Conservation (phyloP, 1,140 invertebrate species). For the Megalonaias nervosa region DNA sequence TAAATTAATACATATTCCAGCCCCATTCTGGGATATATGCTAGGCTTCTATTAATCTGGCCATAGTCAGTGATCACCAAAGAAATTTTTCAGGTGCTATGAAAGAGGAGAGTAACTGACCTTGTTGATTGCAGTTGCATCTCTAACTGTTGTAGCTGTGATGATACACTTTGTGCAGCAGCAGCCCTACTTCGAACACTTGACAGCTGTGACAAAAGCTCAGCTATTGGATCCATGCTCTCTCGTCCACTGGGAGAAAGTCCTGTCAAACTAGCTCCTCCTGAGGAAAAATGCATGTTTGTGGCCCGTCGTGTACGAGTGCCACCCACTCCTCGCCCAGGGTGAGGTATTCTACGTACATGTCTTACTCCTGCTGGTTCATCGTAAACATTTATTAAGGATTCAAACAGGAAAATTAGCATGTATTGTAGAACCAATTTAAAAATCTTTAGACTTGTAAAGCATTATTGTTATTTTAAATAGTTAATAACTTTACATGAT, state of each 20-base stretch:
- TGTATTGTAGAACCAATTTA: neutral
- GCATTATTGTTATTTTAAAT: neutral
- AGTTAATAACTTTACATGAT: neutral
- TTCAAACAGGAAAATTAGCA: neutral
- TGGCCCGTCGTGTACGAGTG: slow-evolving; percentile 80
- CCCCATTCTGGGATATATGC: no score
- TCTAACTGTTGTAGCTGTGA: slow-evolving; percentile 69
- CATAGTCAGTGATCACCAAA: slow-evolving; percentile 5
- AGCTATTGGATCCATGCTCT: slow-evolving; percentile 93
- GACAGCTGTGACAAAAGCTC: slow-evolving; percentile 69
- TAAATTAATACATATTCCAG: no score
- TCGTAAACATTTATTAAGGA: slow-evolving; percentile 81
- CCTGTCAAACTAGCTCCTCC: slow-evolving; percentile 80
- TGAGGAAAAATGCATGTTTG: slow-evolving; percentile 88
- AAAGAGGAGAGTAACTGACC: slow-evolving; percentile 44
- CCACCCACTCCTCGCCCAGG: slow-evolving; percentile 83
- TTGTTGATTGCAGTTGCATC: slow-evolving; percentile 69
- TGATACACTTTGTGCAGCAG: slow-evolving; percentile 68
- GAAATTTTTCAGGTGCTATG: neutral
- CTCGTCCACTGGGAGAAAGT: slow-evolving; percentile 83
- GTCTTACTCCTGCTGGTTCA: slow-evolving; percentile 86
- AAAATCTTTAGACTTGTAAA: neutral
- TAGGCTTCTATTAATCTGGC: no score
- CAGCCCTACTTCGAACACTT: slow-evolving; percentile 67
- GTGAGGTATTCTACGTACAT: slow-evolving; percentile 90